phyloP scores from a whole-genome alignment of 1,140 invertebrate species.

The Pectinophora gossypiella region DNA sequence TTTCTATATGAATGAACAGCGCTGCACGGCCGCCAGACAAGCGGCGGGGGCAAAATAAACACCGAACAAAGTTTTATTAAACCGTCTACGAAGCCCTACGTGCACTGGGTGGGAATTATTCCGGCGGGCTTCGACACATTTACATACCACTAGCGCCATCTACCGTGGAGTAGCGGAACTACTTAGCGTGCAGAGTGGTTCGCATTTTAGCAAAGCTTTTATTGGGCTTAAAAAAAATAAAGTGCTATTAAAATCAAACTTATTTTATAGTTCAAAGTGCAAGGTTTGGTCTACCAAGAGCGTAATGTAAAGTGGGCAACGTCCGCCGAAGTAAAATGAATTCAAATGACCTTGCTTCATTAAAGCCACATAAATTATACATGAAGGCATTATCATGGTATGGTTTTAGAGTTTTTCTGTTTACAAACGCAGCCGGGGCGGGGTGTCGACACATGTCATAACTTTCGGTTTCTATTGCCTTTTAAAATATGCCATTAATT shows the following conservation, averaged over 20 bases:
- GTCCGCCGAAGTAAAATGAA: slow-evolving; percentile 36
- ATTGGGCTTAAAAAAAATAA: not conserved
- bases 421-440: slow-evolving; percentile 2
- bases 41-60: slow-evolving; percentile 31
- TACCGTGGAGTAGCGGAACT: slow-evolving; percentile 50
- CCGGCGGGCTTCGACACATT: slow-evolving; percentile 11
- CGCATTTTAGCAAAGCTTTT: not conserved
- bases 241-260: too few relatives aligned
- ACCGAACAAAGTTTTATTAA: slow-evolving; percentile 51
- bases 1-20: not conserved
- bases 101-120: slow-evolving; percentile 30
- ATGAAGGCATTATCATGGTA: slow-evolving; percentile 57
- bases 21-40: slow-evolving; percentile 23
- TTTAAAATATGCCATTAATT: not conserved
- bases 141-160: slow-evolving; percentile 42
- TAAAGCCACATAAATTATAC: slow-evolving; percentile 65
- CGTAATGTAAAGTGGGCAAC: too few relatives aligned
- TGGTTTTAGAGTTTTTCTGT: slow-evolving; percentile 46
- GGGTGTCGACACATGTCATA: not conserved
- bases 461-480: not conserved
- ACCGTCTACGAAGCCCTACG: slow-evolving; percentile 39
- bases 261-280: too few relatives aligned
- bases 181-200: not conserved
- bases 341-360: slow-evolving; percentile 65
- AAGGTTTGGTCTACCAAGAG: too few relatives aligned